Percentiles rank a stretch among this genome's conserved stretches.
Conservation (phyloP, 2,888 invertebrate species). For the Eupithecia subumbrata region DNA sequence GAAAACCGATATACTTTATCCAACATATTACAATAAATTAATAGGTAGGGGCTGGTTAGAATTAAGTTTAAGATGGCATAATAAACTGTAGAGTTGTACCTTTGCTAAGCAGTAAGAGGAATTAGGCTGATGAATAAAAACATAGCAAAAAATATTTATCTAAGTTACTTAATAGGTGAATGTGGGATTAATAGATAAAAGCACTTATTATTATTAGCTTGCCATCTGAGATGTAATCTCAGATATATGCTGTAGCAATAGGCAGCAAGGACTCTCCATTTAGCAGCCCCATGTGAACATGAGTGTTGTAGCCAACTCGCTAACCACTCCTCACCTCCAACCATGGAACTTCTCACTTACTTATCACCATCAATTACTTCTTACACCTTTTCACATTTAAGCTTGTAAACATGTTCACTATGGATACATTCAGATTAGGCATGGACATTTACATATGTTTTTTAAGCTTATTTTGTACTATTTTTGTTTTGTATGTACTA, state of each 20-base stretch:
- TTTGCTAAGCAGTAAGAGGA: no score
- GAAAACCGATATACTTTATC: no score
- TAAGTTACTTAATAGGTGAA: background rate
- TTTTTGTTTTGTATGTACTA: background rate
- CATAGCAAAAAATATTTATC: no score
- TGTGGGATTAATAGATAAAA: background rate
- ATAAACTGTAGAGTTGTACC: no score
- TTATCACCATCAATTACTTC: slow-evolving; percentile 17
- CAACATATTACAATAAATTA: no score
- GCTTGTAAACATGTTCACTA: background rate
- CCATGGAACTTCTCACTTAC: slow-evolving; percentile 10
- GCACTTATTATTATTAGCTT: background rate
- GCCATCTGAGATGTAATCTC: background rate
- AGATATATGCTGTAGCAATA: background rate
- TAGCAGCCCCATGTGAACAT: slow-evolving; percentile 25
- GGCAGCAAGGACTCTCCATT: slow-evolving; percentile 24
- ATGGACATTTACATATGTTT: background rate
- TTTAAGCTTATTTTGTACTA: background rate
- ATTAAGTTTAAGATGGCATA: no score
- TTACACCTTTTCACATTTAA: background rate
- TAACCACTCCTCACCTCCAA: slow-evolving; percentile 20
- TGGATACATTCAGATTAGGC: background rate
- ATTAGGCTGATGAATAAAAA: no score
- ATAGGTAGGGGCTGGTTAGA: no score
- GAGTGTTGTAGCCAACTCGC: slow-evolving; percentile 11